These are phyloP conservation scores for Caenorhabditis japonica DNA, from an alignment of 2,888 invertebrate species.

Conservation along the genomic window DNA sequence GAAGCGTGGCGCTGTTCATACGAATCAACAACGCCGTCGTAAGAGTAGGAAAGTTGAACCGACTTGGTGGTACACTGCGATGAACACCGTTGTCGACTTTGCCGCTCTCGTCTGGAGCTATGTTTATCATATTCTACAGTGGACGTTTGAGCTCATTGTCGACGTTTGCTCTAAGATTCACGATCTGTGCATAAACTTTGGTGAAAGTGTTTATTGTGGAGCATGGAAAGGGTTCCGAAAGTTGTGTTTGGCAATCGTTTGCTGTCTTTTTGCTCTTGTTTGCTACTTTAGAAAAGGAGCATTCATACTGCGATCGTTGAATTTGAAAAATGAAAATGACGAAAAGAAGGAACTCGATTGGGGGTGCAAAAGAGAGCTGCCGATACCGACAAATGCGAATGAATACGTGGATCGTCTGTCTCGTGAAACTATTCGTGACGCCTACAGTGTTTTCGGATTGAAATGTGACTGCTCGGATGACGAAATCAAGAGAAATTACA, in stretches of 20 bases:
- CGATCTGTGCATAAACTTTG: slow-evolving; percentile 33
- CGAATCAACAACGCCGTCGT: slow-evolving; percentile 22
- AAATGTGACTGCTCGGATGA: slow-evolving; percentile 90
- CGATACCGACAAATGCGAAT: slow-evolving; percentile 81
- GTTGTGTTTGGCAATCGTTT: slow-evolving; percentile 1
- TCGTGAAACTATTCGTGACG: slow-evolving; percentile 87
- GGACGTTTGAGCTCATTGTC: slow-evolving; percentile 59
- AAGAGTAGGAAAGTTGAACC: slow-evolving; percentile 35
- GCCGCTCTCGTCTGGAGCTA: slow-evolving; percentile 3
- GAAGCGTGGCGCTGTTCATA: slow-evolving; percentile 15
- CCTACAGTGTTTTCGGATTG: slow-evolving; percentile 92
- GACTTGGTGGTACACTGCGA: slow-evolving; percentile 19
- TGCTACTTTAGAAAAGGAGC: background rate
- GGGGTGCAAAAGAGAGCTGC: slow-evolving; percentile 36
- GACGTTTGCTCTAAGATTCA: slow-evolving; percentile 54
- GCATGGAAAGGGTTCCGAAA: slow-evolving; percentile 6
- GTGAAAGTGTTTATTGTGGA: slow-evolving; percentile 13
- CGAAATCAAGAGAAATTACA: slow-evolving; percentile 93
- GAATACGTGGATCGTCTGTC: slow-evolving; percentile 93
- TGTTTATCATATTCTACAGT: slow-evolving; percentile 34
- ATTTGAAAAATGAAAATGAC: slow-evolving; percentile 1
- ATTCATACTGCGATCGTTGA: background rate
- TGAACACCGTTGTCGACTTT: background rate
- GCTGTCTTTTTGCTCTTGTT: background rate
- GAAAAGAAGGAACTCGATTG: slow-evolving; percentile 16